These are phyloP conservation scores for Enteromius thamalakanensis DNA, from an alignment of 2,797 vertebrate species.

Conservation along the genomic window DNA sequence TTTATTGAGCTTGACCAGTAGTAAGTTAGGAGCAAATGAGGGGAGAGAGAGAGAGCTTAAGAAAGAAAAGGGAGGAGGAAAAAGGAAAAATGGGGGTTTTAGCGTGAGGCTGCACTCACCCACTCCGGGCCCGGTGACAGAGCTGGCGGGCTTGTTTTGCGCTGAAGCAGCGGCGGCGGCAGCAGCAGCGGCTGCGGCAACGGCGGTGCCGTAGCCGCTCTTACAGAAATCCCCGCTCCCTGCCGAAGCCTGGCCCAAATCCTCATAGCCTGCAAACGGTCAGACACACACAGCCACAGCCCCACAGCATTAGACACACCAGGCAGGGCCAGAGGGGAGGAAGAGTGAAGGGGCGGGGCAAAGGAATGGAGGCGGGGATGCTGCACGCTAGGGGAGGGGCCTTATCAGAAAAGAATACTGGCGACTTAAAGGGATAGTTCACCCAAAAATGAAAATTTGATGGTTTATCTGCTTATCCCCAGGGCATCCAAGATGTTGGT, in stretches of 20 bases:
- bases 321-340: slow-evolving; percentile 70
- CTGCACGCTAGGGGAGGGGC: slow-evolving; percentile 69
- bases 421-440: neutral
- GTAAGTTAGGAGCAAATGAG: slow-evolving; percentile 62
- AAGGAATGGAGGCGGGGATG: slow-evolving; percentile 52
- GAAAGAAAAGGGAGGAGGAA: slow-evolving; percentile 64
- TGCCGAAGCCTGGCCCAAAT: slow-evolving; percentile 85
- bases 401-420: slow-evolving; percentile 67
- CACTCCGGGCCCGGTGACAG: slow-evolving; percentile 85
- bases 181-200: slow-evolving; percentile 64
- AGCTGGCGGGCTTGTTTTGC: slow-evolving; percentile 86
- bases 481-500: too few relatives aligned
- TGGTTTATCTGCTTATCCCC: too few relatives aligned
- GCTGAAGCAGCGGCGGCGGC: slow-evolving; percentile 80
- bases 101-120: slow-evolving; percentile 82
- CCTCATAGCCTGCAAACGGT: slow-evolving; percentile 90
- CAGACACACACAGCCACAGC: slow-evolving; percentile 79
- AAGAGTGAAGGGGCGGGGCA: slow-evolving; percentile 51
- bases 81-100: slow-evolving; percentile 58
- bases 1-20: slow-evolving; percentile 52
- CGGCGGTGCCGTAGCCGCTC: slow-evolving; percentile 83
- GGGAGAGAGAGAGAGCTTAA: slow-evolving; percentile 60
- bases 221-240: slow-evolving; percentile 89
- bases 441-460: too few relatives aligned
- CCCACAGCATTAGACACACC: slow-evolving; percentile 84